phyloP scores from a whole-genome alignment of 1,140 invertebrate species.

The Drosophila kurseongensis region DNA sequence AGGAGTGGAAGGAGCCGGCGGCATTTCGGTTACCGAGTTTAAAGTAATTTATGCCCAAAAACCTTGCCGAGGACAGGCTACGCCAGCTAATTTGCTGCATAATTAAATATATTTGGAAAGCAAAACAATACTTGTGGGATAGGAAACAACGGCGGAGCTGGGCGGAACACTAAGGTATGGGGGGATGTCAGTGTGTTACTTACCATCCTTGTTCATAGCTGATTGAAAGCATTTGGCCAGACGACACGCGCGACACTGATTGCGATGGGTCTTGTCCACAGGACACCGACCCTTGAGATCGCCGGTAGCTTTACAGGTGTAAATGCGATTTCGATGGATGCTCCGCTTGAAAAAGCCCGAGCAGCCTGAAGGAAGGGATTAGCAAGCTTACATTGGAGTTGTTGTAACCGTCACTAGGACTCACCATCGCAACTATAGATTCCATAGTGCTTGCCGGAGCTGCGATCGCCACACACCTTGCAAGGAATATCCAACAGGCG shows the following conservation, averaged over 20 bases:
- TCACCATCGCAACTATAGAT: constrained; percentile 99
- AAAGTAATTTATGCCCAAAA: constrained; percentile 74
- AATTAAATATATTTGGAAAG: constrained; percentile 74
- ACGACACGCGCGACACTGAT: constrained; percentile 98
- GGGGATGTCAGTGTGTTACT: constrained; percentile 84
- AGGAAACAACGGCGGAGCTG: neutral
- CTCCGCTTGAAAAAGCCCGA: constrained; percentile 99
- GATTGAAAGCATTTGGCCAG: constrained; percentile 98
- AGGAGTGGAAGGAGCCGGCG: constrained; percentile 43
- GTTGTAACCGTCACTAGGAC: constrained; percentile 48
- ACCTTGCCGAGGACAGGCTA: constrained; percentile 28
- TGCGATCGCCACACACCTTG: constrained; percentile 98
- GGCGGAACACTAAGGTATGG: neutral
- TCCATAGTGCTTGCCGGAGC: constrained; percentile 98
- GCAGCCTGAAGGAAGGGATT: constrained; percentile 83
- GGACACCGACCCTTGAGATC: constrained; percentile 96
- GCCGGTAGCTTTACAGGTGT: constrained; percentile 98
- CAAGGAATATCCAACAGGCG: constrained; percentile 97
- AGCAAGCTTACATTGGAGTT: constrained; percentile 2
- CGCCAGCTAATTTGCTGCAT: constrained; percentile 75
- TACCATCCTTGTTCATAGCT: constrained; percentile 99
- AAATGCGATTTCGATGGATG: constrained; percentile 97
- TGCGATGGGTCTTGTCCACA: constrained; percentile 98
- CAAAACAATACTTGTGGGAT: constrained; percentile 68
- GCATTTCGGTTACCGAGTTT: constrained; percentile 72